Conservation (phyloP, 2,113 vertebrate genomes). For the Tragelaphus buxtoni region DNA sequence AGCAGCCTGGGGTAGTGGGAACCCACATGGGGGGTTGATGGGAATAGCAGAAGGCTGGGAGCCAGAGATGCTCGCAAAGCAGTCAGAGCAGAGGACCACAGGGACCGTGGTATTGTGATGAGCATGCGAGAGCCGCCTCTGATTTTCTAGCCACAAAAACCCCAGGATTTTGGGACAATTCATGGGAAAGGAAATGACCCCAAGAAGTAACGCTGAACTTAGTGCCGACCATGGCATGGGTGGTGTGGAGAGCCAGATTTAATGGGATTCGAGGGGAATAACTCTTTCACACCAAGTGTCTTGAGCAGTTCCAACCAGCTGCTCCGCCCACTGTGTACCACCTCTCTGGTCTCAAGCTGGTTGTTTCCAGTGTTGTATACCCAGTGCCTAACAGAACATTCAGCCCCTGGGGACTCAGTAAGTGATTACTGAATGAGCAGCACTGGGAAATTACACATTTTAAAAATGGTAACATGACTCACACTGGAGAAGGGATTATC, state of each 20-base stretch:
- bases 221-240: neutral
- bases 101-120: neutral
- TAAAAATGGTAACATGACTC: neutral
- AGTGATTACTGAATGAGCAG: neutral
- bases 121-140: neutral
- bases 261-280: neutral
- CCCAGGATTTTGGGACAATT: neutral
- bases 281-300: neutral
- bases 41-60: neutral
- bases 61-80: neutral
- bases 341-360: neutral
- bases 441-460: neutral
- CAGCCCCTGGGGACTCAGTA: neutral
- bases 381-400: neutral
- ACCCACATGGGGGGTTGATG: neutral
- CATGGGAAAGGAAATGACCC: constrained; percentile 47
- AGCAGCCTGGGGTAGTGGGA: neutral
- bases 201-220: neutral
- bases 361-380: neutral
- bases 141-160: constrained; percentile 42
- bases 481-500: neutral
- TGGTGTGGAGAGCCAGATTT: neutral
- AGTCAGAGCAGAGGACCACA: neutral
- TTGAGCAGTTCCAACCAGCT: neutral
- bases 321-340: neutral